Conservation (phyloP, 2,113 vertebrate genomes). For the Gracilinanus agilis region DNA sequence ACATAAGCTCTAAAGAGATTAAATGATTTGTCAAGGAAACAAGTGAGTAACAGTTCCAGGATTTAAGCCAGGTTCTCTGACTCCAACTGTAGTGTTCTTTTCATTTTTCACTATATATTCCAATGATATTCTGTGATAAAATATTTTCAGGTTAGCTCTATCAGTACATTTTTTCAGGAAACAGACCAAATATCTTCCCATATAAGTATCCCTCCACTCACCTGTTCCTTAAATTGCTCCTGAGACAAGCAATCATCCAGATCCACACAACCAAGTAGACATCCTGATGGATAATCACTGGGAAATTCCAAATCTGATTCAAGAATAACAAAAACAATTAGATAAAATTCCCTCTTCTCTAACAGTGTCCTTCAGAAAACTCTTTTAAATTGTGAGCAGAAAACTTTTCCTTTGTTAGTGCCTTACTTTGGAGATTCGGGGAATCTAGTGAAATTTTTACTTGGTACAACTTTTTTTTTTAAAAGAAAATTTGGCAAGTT, state of each 20-base stretch:
- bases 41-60: not conserved
- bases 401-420: not conserved
- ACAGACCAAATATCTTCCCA: slow-evolving; percentile 13
- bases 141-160: accelerated
- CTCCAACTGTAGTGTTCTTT: not conserved
- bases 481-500: slow-evolving; percentile 17
- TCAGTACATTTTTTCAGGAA: not conserved
- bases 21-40: not conserved
- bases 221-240: slow-evolving; percentile 95
- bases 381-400: slow-evolving; percentile 51
- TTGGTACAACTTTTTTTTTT: not conserved
- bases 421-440: slow-evolving; percentile 43
- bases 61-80: not conserved
- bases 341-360: slow-evolving; percentile 39
- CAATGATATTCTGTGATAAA: slow-evolving; percentile 29
- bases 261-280: slow-evolving; percentile 94
- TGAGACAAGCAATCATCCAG: slow-evolving; percentile 93
- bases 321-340: slow-evolving; percentile 66
- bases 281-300: slow-evolving; percentile 93
- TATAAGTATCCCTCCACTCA: slow-evolving; percentile 80
- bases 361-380: slow-evolving; percentile 41
- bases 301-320: slow-evolving; percentile 92
- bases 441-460: slow-evolving; percentile 49
- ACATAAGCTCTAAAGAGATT: not conserved
- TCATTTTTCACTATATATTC: not conserved